phyloP scores from a whole-genome alignment of 2,113 vertebrate species.

The Danionella cerebrum region DNA sequence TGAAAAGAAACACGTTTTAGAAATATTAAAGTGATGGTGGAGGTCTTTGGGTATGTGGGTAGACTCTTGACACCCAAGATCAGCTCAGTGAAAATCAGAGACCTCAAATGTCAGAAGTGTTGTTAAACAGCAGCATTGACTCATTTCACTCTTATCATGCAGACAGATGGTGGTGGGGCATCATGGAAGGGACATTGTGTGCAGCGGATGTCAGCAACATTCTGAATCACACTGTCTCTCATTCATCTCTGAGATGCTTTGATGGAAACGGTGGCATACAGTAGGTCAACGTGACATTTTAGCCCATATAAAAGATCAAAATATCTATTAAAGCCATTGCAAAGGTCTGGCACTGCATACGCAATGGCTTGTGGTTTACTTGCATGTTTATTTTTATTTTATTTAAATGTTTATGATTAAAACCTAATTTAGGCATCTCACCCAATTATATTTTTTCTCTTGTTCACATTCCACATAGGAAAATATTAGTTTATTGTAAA shows the following conservation, averaged over 20 bases:
- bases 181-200: conserved; percentile 21
- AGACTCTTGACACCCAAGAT: not conserved
- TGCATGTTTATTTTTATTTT: too few species aligned
- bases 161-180: conserved; percentile 4
- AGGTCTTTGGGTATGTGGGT: not conserved
- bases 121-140: not conserved
- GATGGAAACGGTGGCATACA: not conserved
- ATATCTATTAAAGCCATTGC: not conserved
- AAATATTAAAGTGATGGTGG: not conserved
- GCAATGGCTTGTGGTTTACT: too few species aligned
- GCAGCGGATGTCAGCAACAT: not conserved
- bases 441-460: too few species aligned
- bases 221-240: conserved; percentile 1
- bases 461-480: too few species aligned
- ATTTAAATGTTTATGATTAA: too few species aligned
- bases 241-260: not conserved
- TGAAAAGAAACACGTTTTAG: not conserved
- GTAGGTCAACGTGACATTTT: not conserved
- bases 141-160: not conserved
- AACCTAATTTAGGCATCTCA: too few species aligned
- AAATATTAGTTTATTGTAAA: too few species aligned
- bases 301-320: not conserved
- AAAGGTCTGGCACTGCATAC: too few species aligned
- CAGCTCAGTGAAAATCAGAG: not conserved
- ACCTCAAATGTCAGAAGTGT: conserved; percentile 19